Evolutionary conservation across 2,888 invertebrate genomes (phyloP), one percentile per base, ranked within the genome.

Genomic region (Aproaerema taeniolella): DNA sequence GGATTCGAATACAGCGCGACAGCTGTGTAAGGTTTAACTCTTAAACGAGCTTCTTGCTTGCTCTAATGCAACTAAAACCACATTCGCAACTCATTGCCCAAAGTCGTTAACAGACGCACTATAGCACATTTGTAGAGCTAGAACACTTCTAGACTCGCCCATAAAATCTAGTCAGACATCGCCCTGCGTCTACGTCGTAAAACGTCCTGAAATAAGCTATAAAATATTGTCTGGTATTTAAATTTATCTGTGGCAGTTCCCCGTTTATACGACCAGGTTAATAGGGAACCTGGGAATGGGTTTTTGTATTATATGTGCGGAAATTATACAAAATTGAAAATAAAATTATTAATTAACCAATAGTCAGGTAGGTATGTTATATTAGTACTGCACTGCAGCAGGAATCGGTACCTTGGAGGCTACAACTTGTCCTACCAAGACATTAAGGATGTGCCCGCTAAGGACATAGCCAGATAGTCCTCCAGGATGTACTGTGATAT

Each of bases 161-260:
- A 67, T 82, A 81, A 81, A 82, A 78, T 72, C 76, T 77, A 76
- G 76, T 68, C 77, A 77, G 81, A 78, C 75, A 68, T 62, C 69
- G 69, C 64, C 71, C 72, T 64, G 56, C 82, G 81, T 79, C 82
- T 78, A 57, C 52, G 65, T 81, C 85, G 80, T 85, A 83, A 85
- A 85, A 74, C 71, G 74, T 72, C 73, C 79, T 82, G 78, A 81
- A 82, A 83, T 83, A 83, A 79, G 71, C 72, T 63, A 81, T 85
- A 82, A 85, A 85, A 85, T 83, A 83, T 81, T 78, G 82, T 82
- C 77, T 68, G 73, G 73, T 80, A 81, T 81, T 81, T 82, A 79
- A 80, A 83, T 82, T 78, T 80, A 83, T 82, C 79, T 76, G 58
- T 64, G 57, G 45, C 58, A 47, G 50, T 45, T 13, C 12, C n/a